Evolutionary conservation across 2,888 invertebrate species (phyloP), one percentile per base, ranked within the genome.

Genomic region (Laspeyria flexula): DNA sequence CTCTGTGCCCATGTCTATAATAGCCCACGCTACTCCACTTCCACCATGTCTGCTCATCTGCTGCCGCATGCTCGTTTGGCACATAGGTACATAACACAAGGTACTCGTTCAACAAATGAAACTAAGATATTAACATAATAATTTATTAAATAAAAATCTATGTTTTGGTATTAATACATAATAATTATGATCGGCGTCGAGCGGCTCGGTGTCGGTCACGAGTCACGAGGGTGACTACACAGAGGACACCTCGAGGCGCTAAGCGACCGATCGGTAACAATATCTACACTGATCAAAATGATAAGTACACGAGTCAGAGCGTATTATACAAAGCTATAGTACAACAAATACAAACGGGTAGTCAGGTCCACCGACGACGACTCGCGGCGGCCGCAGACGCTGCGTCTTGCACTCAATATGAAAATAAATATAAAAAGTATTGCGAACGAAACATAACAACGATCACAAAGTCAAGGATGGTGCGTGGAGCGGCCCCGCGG

Each of bases 381-480:
- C 30, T 5, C 30, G 30, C 30, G 30, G 12, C 30, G 30, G 18
- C 31, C 31, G 33, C 35, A 25, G 30, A 37, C 33, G 23, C 39
- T 48, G 58, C 53, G 42, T 27, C 44, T 62, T 55, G 46, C 60
- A 23, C 51, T 51, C 30, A 43, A 43, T 13, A 50, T 30, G 47
- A 52, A 37, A 49, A 51, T 39, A 57, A 40, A 56, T 41, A 58
- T 43, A 44, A 30, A 40, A 55, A 42, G 16, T 52, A 65, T 53
- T 53, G 70, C 65, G 64, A 58, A 62, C 63, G 59, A 60, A 62
- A 60, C 48, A 58, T 53, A 60, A 58, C n/a, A 61, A 55, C 54
- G 48, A 50, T 46, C 54, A 50, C 60, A 60, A 52, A 61, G 60
- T 53, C 55, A 50, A 51, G 40, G 40, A 33, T 31, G 52, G 55